These are phyloP conservation scores for Propithecus coquereli DNA, from an alignment of 2,113 vertebrate genomes.

Conservation along the genomic window DNA sequence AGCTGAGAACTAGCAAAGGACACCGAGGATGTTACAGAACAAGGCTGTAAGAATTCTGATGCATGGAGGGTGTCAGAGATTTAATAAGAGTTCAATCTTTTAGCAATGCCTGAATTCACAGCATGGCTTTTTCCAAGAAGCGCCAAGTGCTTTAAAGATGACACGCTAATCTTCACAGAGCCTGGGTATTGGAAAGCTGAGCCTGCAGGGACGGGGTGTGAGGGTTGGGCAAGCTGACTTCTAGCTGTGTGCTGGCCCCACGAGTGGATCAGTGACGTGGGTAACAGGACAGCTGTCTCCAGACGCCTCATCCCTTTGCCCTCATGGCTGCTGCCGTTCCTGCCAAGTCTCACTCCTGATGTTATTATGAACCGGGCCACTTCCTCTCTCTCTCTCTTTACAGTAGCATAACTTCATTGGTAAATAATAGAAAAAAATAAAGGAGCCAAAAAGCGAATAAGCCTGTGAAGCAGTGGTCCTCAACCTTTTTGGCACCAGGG, in stretches of 20 bases:
- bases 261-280: background rate
- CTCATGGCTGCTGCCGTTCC: background rate
- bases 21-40: background rate
- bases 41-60: background rate
- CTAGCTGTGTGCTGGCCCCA: background rate
- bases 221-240: background rate
- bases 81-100: constrained; percentile 33
- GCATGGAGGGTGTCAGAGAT: constrained; percentile 12
- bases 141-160: constrained; percentile 48
- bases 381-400: background rate
- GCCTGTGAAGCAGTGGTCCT: background rate
- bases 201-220: background rate
- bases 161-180: constrained; percentile 54
- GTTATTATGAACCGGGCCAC: background rate
- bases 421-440: background rate
- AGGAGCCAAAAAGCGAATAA: background rate
- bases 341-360: background rate
- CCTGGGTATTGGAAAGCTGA: background rate
- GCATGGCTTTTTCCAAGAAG: constrained; percentile 50
- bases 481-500: too few relatives aligned
- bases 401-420: background rate
- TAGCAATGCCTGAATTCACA: constrained; percentile 49
- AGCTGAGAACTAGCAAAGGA: constrained; percentile 10
- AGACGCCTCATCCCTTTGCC: background rate
- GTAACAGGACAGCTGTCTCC: background rate